These are phyloP conservation scores for Daphoenositta chrysoptera DNA, from an alignment of 2,113 vertebrate species.

Conservation along the genomic window DNA sequence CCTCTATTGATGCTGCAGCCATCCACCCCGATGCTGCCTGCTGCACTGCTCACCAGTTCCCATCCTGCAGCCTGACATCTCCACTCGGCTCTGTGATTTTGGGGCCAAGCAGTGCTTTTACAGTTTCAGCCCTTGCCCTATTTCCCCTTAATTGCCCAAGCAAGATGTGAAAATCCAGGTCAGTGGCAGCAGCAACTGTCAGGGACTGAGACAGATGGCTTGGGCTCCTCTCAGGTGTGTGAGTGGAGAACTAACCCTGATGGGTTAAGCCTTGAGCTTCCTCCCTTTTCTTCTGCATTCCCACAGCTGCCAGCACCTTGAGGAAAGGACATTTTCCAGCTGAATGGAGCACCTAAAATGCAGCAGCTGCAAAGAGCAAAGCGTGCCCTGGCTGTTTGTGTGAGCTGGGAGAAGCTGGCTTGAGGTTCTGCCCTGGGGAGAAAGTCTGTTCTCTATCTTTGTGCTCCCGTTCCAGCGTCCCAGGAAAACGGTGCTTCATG, in stretches of 20 bases:
- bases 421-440: background rate
- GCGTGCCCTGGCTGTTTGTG: background rate
- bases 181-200: background rate
- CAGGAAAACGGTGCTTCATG: background rate
- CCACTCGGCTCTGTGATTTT: background rate
- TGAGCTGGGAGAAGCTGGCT: background rate
- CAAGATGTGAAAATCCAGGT: background rate
- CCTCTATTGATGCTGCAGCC: conserved; percentile 8
- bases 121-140: background rate
- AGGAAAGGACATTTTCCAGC: background rate
- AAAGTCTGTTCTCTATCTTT: background rate
- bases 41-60: background rate
- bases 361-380: background rate
- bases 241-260: background rate
- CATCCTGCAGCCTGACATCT: background rate
- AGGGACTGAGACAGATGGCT: background rate
- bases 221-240: background rate
- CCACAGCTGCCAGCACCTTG: background rate
- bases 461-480: background rate
- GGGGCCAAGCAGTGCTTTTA: background rate
- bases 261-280: background rate
- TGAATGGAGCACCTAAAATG: background rate
- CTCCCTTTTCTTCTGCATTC: background rate
- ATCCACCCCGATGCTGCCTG: background rate
- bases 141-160: background rate